Conservation (phyloP, 2,797 vertebrate species). For the Helostoma temminkii region DNA sequence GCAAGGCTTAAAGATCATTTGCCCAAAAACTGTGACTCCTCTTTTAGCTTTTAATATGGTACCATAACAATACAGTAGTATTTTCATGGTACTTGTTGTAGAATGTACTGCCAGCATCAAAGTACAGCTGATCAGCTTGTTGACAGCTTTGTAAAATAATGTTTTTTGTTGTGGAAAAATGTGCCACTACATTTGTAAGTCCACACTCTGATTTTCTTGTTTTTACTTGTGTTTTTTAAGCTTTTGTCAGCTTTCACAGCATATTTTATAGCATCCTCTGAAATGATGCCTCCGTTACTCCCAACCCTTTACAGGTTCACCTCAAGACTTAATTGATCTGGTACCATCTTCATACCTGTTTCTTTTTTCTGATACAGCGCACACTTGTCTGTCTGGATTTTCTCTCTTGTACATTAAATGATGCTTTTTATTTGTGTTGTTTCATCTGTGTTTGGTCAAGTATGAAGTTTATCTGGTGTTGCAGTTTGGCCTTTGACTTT, state of each 20-base stretch:
- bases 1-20: conserved; percentile 43
- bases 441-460: conserved; percentile 14
- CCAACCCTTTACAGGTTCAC: conserved; percentile 40
- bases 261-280: conserved; percentile 44
- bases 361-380: conserved; percentile 50
- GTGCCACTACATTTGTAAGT: conserved; percentile 72
- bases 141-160: conserved; percentile 61
- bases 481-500: not conserved
- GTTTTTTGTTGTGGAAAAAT: conserved; percentile 43
- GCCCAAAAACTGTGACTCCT: conserved; percentile 61
- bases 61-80: conserved; percentile 35
- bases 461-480: not conserved
- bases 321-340: conserved; percentile 53
- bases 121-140: conserved; percentile 48
- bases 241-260: conserved; percentile 30
- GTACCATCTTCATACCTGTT: conserved; percentile 47
- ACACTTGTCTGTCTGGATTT: conserved; percentile 56
- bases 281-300: conserved; percentile 26
- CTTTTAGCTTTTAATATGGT: conserved; percentile 33
- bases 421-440: conserved; percentile 61
- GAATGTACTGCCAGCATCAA: conserved; percentile 50
- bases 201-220: conserved; percentile 65
- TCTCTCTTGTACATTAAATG: conserved; percentile 68
- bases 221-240: conserved; percentile 17
- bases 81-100: conserved; percentile 57